A percentile compares a stretch with the other conserved stretches of the same genome.
Conservation (phyloP, 2,888 invertebrate genomes). For the Exocentrus adspersus region DNA sequence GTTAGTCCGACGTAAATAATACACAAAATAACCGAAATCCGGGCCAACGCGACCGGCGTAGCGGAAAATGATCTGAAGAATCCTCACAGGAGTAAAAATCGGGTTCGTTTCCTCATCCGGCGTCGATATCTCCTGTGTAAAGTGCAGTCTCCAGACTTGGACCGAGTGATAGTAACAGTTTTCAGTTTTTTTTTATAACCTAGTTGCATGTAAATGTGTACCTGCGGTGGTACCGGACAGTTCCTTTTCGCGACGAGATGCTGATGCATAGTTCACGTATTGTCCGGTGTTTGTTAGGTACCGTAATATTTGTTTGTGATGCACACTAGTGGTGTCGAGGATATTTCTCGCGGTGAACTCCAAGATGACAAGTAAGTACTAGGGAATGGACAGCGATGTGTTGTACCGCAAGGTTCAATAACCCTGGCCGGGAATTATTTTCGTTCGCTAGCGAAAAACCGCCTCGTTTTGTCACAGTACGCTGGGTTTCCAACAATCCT, state of each 20-base stretch:
- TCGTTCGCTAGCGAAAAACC: not conserved
- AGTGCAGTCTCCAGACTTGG: slow-evolving; percentile 29
- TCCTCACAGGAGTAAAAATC: no score
- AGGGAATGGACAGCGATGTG: slow-evolving; percentile 17
- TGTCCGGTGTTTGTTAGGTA: not conserved
- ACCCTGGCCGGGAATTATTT: slow-evolving; percentile 35
- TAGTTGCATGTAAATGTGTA: no score
- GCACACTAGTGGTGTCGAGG: not conserved
- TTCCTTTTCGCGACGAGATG: not conserved
- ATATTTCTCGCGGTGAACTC: slow-evolving; percentile 12
- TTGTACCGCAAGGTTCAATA: slow-evolving; percentile 43
- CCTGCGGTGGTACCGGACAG: no score
- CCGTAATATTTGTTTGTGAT: not conserved
- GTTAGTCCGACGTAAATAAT: slow-evolving; percentile 25
- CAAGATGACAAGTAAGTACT: slow-evolving; percentile 26
- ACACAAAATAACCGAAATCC: slow-evolving; percentile 58
- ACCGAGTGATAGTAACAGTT: slow-evolving; percentile 1
- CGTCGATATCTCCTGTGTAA: slow-evolving; percentile 35
- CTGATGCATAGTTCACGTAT: not conserved
- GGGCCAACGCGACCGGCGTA: slow-evolving; percentile 36
- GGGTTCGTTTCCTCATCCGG: slow-evolving; percentile 42
- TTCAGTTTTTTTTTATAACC: no score
- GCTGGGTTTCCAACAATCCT: no score
- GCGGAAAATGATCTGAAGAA: no score
- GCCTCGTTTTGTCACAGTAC: no score